Percentiles rank a stretch among this genome's conserved stretches.
phyloP scores from a whole-genome alignment of 1,140 invertebrate species.

The Drosophila takahashii region DNA sequence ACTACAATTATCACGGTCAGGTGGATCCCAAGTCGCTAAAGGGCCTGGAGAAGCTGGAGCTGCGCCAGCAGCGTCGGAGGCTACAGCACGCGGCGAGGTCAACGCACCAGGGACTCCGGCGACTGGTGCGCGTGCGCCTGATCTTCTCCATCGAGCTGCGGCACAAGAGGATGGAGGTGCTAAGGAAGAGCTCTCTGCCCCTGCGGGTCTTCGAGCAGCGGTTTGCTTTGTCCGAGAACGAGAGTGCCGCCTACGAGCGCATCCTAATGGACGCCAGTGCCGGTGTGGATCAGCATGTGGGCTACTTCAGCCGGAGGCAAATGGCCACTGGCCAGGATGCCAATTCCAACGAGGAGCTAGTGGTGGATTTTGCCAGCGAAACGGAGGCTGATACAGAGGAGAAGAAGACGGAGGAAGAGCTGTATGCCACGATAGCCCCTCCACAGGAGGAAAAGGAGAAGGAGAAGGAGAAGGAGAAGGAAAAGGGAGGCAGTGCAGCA shows the following conservation, averaged over 20 bases:
- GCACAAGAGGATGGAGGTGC: constrained; percentile 78
- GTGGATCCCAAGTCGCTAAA: constrained; percentile 56
- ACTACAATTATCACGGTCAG: constrained; percentile 47
- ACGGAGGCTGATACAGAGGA: constrained; percentile 29
- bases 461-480: neutral
- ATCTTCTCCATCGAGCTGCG: constrained; percentile 81
- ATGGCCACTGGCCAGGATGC: constrained; percentile 8
- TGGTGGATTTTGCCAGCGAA: constrained; percentile 72
- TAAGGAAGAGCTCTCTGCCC: constrained; percentile 65
- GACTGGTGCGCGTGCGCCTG: constrained; percentile 73
- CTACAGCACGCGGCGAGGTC: constrained; percentile 54
- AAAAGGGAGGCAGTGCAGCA: neutral
- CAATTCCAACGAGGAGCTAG: constrained; percentile 34
- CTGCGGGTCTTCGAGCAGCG: constrained; percentile 75
- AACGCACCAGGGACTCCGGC: constrained; percentile 53
- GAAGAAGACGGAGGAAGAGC: constrained; percentile 18
- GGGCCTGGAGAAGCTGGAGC: constrained; percentile 70
- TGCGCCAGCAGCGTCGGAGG: constrained; percentile 68
- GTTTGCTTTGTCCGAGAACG: constrained; percentile 65
- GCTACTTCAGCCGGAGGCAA: constrained; percentile 68
- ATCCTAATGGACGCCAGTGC: constrained; percentile 67
- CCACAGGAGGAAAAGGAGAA: constrained; percentile 4
- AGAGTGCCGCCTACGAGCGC: constrained; percentile 72
- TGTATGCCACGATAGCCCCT: constrained; percentile 57
- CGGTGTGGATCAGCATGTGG: constrained; percentile 74